Evolutionary conservation across 2,888 invertebrate species (phyloP).

Genomic region (Byasa hedistus): DNA sequence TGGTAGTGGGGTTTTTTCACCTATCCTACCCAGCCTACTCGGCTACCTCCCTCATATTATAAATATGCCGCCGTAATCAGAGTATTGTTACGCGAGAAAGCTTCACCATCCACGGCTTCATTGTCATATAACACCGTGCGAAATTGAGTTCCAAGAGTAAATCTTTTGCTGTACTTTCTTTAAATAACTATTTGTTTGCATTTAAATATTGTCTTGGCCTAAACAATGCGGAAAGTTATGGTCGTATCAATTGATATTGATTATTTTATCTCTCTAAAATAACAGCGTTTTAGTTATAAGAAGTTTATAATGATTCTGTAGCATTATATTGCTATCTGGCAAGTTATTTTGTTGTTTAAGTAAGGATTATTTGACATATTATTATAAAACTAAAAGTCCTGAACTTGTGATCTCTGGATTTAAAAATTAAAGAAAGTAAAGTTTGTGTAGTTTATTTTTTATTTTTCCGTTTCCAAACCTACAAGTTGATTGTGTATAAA

Average conservation of each 20-base stretch:
- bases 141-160: not conserved
- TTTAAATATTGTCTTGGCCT: not conserved
- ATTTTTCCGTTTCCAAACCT: not conserved
- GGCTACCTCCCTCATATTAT: no score
- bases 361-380: conserved; percentile 13
- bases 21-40: no score
- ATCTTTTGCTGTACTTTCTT: not conserved
- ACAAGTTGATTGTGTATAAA: no score
- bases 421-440: conserved; percentile 15
- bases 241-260: not conserved
- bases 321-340: not conserved
- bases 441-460: not conserved
- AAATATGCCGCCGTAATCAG: no score
- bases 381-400: not conserved
- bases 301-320: not conserved
- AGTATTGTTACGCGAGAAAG: no score
- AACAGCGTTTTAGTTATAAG: not conserved
- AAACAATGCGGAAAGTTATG: not conserved
- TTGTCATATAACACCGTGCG: no score
- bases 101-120: no score
- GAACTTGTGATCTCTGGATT: conserved; percentile 22
- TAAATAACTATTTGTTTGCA: not conserved
- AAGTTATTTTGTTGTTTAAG: not conserved
- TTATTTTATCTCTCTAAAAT: not conserved
- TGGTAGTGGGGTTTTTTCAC: no score